phyloP scores from a whole-genome alignment of 92 coral and sea anemone genomes.

The Virgularia gustaviana region DNA sequence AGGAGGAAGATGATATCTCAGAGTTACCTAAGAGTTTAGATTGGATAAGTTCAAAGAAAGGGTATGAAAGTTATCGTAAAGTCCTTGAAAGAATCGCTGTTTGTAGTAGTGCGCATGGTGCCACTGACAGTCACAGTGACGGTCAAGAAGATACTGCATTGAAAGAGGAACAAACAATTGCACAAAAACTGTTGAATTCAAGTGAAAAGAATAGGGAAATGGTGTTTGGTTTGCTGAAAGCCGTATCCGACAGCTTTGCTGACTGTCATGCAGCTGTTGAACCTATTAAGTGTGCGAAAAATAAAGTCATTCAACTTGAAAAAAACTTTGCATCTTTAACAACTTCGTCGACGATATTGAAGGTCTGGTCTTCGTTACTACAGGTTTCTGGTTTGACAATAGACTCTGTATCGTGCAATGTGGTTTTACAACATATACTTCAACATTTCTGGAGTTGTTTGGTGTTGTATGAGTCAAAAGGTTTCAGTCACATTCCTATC shows the following conservation, averaged over 20 bases:
- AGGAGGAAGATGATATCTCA: not conserved
- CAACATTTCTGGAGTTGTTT: conserved; percentile 20
- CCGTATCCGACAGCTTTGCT: not conserved
- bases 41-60: conserved; percentile 9
- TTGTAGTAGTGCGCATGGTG: too few species aligned
- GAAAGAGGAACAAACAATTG: conserved; percentile 1
- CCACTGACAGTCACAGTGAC: too few species aligned
- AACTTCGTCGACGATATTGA: not conserved
- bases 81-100: not conserved
- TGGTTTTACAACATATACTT: too few species aligned
- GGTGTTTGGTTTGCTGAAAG: not conserved
- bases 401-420: not conserved
- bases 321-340: conserved; percentile 1
- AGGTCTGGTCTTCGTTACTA: not conserved
- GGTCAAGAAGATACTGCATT: too few species aligned
- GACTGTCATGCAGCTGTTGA: not conserved
- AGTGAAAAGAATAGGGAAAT: not conserved
- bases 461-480: not conserved
- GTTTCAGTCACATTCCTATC: not conserved
- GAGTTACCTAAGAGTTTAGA: not conserved
- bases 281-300: not conserved
- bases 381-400: not conserved
- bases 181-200: not conserved
- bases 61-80: conserved; percentile 2
- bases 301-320: conserved; percentile 3